These are phyloP conservation scores for Dasypogon diadema DNA, from an alignment of 2,888 invertebrate species.

Conservation along the genomic window DNA sequence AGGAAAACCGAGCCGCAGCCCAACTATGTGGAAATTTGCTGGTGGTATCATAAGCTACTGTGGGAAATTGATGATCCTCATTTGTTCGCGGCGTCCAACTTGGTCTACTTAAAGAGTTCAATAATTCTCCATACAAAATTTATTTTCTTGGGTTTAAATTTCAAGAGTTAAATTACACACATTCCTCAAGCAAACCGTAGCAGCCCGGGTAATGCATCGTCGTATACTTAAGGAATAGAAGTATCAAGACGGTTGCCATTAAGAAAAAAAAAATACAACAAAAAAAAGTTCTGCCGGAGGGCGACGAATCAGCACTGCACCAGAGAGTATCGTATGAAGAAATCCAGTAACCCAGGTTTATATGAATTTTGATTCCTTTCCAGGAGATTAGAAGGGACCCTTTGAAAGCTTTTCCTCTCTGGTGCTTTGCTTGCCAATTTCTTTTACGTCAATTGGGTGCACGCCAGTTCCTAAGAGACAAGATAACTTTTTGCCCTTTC, in stretches of 20 bases:
- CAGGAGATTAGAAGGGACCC: conserved; percentile 46
- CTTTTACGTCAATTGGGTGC: conserved; percentile 45
- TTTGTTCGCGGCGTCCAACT: conserved; percentile 44
- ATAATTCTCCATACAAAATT: conserved; percentile 42
- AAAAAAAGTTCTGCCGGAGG: not conserved
- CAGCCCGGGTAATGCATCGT: conserved; percentile 15
- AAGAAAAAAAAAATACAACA: not conserved
- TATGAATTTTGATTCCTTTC: conserved; percentile 47
- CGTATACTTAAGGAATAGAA: not conserved
- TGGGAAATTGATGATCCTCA: conserved; percentile 40
- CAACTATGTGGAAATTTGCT: not conserved
- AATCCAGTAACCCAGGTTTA: conserved; percentile 6
- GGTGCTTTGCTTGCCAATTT: conserved; percentile 37
- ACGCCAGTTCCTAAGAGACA: conserved; percentile 31
- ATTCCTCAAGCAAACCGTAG: conserved; percentile 1
- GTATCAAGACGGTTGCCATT: not conserved
- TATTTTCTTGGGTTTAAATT: conserved; percentile 27
- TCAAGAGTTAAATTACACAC: conserved; percentile 24
- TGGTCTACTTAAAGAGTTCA: conserved; percentile 31
- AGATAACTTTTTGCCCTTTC: conserved; percentile 45
- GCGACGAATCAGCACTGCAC: conserved; percentile 1
- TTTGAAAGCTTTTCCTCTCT: conserved; percentile 32
- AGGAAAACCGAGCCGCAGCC: not conserved
- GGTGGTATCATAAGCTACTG: conserved; percentile 21
- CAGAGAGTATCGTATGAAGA: not conserved